phyloP scores from a whole-genome alignment of 2,113 vertebrate species.

The Erpornis zantholeuca region DNA sequence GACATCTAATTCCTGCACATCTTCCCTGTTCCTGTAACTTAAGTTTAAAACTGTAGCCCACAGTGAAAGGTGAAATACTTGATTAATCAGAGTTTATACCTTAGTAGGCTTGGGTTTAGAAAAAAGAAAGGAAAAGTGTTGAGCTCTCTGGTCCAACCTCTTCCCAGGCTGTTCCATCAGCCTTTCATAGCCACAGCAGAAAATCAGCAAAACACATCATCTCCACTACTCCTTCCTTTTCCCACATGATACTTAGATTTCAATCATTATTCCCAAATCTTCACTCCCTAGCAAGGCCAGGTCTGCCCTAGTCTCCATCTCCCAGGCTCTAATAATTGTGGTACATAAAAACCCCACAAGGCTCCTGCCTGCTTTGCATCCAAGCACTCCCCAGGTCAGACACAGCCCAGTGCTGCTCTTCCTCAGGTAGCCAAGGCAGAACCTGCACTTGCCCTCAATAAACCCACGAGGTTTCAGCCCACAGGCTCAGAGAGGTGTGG shows the following conservation, averaged over 20 bases:
- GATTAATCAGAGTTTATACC: background rate
- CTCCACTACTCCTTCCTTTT: too few relatives aligned
- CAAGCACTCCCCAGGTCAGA: accelerated
- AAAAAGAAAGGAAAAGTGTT: background rate
- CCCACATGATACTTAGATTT: accelerated
- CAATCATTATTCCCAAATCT: background rate
- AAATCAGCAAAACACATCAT: background rate
- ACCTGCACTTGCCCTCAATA: background rate
- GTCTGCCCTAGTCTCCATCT: background rate
- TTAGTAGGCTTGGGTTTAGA: background rate
- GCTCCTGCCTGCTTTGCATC: accelerated
- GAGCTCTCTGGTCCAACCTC: background rate
- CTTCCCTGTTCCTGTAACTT: background rate
- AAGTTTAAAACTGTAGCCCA: background rate
- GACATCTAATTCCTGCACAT: background rate
- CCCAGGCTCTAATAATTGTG: accelerated
- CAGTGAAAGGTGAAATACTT: background rate
- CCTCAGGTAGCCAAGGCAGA: accelerated
- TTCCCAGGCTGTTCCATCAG: background rate
- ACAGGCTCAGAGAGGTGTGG: background rate
- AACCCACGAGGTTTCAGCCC: background rate
- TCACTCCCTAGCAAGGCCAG: background rate
- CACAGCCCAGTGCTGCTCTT: accelerated
- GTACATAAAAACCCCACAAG: accelerated
- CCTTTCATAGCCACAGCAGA: background rate